Conservation (phyloP, 2,888 invertebrate genomes). For the Sericinus montela region DNA sequence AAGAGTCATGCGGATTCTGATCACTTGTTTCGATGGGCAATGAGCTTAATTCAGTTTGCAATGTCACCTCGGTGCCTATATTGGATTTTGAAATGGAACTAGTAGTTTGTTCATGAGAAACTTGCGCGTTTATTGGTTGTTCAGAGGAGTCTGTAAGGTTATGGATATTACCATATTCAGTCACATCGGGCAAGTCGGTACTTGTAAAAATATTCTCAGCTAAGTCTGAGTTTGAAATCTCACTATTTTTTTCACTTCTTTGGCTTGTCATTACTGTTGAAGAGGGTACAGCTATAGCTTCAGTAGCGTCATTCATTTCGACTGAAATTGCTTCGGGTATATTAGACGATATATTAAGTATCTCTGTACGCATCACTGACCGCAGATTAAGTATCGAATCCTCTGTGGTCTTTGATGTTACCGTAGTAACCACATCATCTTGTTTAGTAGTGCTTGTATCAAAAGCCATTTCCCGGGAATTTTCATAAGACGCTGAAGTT, state of each 20-base stretch:
- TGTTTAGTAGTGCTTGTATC: slow-evolving; percentile 30
- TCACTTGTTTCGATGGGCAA: slow-evolving; percentile 68
- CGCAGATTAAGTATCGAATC: slow-evolving; percentile 57
- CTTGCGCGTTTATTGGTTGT: slow-evolving; percentile 28
- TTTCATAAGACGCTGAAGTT: slow-evolving; percentile 33
- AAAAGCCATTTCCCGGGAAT: slow-evolving; percentile 27
- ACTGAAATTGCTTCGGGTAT: slow-evolving; percentile 44
- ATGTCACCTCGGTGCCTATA: slow-evolving; percentile 55
- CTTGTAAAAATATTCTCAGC: slow-evolving; percentile 18
- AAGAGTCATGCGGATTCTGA: slow-evolving; percentile 59
- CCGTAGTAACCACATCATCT: slow-evolving; percentile 31
- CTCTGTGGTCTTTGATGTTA: slow-evolving; percentile 36
- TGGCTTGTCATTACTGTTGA: slow-evolving; percentile 6
- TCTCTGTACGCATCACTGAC: slow-evolving; percentile 61
- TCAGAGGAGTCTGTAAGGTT: slow-evolving; percentile 15
- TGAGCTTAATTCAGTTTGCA: slow-evolving; percentile 64
- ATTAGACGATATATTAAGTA: slow-evolving; percentile 46
- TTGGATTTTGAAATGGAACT: slow-evolving; percentile 48
- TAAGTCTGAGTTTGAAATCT: slow-evolving; percentile 3
- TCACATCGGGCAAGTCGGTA: slow-evolving; percentile 7
- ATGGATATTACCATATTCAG: slow-evolving; percentile 24
- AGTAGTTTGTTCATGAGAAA: slow-evolving; percentile 40
- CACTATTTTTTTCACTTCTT: slow-evolving; percentile 13
- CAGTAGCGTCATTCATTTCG: slow-evolving; percentile 40
- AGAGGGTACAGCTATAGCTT: slow-evolving; percentile 25